Base-by-base conservation (phyloP, 2,888 invertebrate genomes). In the Thumatha senex region DNA sequence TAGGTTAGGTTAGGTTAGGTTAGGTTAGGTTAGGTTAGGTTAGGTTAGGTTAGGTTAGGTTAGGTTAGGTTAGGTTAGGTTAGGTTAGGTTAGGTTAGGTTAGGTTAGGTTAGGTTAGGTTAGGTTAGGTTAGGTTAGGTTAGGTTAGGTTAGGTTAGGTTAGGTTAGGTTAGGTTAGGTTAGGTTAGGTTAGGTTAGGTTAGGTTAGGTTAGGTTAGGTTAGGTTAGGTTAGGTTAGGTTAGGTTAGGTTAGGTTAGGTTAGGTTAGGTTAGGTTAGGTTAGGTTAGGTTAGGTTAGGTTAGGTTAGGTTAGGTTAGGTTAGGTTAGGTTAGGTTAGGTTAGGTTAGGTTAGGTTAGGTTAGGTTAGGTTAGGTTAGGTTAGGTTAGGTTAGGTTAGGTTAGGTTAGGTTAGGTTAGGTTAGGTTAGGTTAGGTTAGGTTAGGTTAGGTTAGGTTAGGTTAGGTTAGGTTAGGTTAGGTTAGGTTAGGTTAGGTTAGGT, bases 401-500 rank as follows among this genome's bases (percentile, higher is more conserved):
- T 40, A 40, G 40, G 40, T 40, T 40, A 40, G 40, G 40, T 40
- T 40, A 40, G 40, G 40, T 40, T 40, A 54, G 55, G 55, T 53
- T 54, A 48, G 56, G 56, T 56, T 54, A 55, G 59, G 56, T 56
- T 54, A 56, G 59, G 52, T 52, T 52, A 49, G 55, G 61, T 54
- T 58, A 49, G 54, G 58, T 58, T 54, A 54, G 54, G 58, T 57
- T 57, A 57, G 57, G 57, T 57, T 57, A 54, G 57, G 57, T 57
- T 57, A 54, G 56, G 56, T 56, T 47, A 52, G 56, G 52, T 56
- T 56, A 56, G 56, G 56, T 56, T 56, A 52, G 61, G 61, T 61
- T 61, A 58, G 61, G 61, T 60, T 60, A 58, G 61, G 61, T 61
- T 61, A 58, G 61, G 61, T 40, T 61, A 56, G 50, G 59, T 55